Conservation (phyloP, 2,797 vertebrate species). For the Melanotaenia boesemani region DNA sequence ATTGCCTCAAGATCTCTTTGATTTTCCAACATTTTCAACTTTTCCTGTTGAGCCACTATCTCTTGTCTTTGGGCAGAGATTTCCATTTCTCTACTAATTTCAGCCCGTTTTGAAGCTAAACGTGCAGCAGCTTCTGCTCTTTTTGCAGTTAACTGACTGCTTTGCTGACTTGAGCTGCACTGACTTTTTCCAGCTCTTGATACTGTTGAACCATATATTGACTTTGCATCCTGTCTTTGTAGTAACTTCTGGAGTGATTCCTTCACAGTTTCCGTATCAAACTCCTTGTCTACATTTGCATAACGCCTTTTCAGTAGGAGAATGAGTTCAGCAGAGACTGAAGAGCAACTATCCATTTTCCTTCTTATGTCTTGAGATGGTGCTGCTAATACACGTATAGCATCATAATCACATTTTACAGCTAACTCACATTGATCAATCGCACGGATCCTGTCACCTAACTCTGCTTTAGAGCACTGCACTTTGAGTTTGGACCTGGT, state of each 20-base stretch:
- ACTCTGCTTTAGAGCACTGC: neutral
- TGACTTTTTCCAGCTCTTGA: conserved; percentile 10
- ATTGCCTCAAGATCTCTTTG: conserved; percentile 15
- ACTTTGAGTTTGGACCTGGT: neutral
- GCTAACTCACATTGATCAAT: neutral
- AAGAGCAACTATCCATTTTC: conserved; percentile 14
- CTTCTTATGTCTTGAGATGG: conserved; percentile 5
- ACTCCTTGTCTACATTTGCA: too few relatives aligned
- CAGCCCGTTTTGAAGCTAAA: neutral
- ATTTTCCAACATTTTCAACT: conserved; percentile 14
- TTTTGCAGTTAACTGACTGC: conserved; percentile 1
- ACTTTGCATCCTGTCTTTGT: conserved; percentile 8
- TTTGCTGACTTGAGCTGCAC: neutral
- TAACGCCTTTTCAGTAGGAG: neutral
- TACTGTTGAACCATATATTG: conserved; percentile 3
- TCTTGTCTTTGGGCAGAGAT: conserved; percentile 1
- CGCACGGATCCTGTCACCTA: neutral
- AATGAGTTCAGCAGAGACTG: conserved; percentile 12
- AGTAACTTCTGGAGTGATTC: conserved; percentile 10
- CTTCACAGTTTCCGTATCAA: too few relatives aligned
- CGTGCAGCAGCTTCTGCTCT: neutral
- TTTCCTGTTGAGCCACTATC: conserved; percentile 15
- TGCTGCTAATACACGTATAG: neutral
- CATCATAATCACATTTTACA: neutral
- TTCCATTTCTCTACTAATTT: conserved; percentile 11